Conservation (phyloP, 2,888 invertebrate genomes). For the Tryphoninae sp. region DNA sequence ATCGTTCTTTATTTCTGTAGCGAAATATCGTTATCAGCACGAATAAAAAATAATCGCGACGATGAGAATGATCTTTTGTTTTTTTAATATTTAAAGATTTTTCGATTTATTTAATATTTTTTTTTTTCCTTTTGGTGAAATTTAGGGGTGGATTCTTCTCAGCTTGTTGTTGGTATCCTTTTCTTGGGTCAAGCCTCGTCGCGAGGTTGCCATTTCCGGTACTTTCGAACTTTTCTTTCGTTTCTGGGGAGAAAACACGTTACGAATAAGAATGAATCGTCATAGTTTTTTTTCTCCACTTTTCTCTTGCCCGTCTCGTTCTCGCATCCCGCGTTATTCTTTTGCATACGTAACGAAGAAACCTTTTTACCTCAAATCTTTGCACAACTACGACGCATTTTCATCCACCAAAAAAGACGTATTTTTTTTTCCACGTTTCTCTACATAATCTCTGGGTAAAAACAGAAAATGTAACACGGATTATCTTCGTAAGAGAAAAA, state of each 20-base stretch:
- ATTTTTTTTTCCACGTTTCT: not conserved
- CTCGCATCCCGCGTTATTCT: slow-evolving; percentile 6
- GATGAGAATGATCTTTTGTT: too few relatives aligned
- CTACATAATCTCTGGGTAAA: not conserved
- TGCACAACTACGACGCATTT: not conserved
- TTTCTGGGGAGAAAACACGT: not conserved
- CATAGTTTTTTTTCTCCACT: slow-evolving; percentile 27
- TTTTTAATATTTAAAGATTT: not conserved
- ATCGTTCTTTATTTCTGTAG: too few relatives aligned
- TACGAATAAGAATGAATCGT: slow-evolving; percentile 49
- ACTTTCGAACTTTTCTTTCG: too few relatives aligned
- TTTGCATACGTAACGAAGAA: slow-evolving; percentile 58
- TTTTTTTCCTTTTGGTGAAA: not conserved
- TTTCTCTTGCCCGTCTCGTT: slow-evolving; percentile 4
- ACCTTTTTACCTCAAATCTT: slow-evolving; percentile 44
- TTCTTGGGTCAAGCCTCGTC: too few relatives aligned
- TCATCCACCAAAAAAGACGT: slow-evolving; percentile 6
- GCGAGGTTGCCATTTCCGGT: too few relatives aligned
- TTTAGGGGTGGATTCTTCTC: not conserved
- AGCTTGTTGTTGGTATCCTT: too few relatives aligned
- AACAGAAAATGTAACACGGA: not conserved
- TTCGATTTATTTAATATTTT: not conserved
- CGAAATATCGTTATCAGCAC: too few relatives aligned
- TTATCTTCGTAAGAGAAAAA: not conserved
- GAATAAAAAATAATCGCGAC: too few relatives aligned